Evolutionary conservation across 53 echinoderm and acorn worm genomes (phyloP).

Genomic region (Paracentrotus lividus): DNA sequence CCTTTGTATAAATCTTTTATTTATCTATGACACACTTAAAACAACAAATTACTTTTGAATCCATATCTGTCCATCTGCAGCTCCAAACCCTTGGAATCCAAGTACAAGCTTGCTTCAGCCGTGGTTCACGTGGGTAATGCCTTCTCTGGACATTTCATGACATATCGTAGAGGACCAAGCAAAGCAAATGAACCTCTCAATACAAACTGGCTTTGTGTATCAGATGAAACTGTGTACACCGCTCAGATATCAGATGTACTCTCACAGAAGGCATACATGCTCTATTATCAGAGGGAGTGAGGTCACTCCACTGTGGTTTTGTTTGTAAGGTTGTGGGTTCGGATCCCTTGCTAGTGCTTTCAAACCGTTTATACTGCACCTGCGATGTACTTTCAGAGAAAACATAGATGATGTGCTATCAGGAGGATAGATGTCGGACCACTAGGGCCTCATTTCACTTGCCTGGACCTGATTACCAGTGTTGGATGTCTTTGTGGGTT

Average conservation of each 20-base stretch:
- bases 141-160: conserved; percentile 92
- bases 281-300: conserved; percentile 90
- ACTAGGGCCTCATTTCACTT: too few relatives aligned
- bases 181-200: conserved; percentile 68
- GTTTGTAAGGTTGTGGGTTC: conserved; percentile 6
- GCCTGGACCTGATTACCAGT: background rate
- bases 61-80: conserved; percentile 55
- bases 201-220: conserved; percentile 91
- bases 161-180: conserved; percentile 89
- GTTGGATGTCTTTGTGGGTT: background rate
- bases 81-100: conserved; percentile 65
- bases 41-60: background rate
- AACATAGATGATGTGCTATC: background rate
- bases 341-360: background rate
- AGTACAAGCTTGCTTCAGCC: conserved; percentile 86
- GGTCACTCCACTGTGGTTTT: background rate
- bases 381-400: background rate
- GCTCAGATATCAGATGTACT: conserved; percentile 83
- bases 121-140: conserved; percentile 97
- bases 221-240: conserved; percentile 86
- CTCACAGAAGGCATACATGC: conserved; percentile 96
- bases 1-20: too few relatives aligned
- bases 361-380: background rate
- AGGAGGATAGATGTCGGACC: too few relatives aligned
- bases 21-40: background rate